These are phyloP conservation scores for Mantis religiosa DNA, from an alignment of 2,888 invertebrate genomes.

Conservation along the genomic window DNA sequence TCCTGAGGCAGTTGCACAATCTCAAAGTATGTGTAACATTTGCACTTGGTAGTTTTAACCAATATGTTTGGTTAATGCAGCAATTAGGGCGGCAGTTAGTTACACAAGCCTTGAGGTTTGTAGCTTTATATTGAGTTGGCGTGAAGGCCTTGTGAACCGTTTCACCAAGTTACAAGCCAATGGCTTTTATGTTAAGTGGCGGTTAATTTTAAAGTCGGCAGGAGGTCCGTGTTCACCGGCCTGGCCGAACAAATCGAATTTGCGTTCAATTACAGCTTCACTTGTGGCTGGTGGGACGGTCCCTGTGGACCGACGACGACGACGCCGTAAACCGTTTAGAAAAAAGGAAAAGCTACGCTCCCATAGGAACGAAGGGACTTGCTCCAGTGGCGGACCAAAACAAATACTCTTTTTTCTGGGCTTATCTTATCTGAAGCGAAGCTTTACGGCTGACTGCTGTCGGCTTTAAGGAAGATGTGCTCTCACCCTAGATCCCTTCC, in stretches of 20 bases:
- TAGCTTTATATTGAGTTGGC: background rate
- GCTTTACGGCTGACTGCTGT: background rate
- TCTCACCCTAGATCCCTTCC: background rate
- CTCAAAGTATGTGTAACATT: too few relatives aligned
- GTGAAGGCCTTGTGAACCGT: background rate
- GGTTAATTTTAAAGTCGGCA: background rate
- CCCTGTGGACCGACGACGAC: background rate
- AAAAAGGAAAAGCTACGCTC: background rate
- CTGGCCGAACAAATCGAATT: background rate
- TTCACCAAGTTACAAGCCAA: background rate
- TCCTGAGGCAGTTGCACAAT: too few relatives aligned
- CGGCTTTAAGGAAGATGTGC: background rate
- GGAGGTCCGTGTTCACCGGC: background rate
- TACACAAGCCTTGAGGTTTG: background rate
- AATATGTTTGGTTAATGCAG: too few relatives aligned
- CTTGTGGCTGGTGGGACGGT: background rate
- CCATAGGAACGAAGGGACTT: background rate
- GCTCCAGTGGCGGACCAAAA: background rate
- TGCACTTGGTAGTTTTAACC: too few relatives aligned
- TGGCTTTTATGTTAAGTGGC: background rate
- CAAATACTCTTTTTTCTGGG: background rate
- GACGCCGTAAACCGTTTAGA: background rate
- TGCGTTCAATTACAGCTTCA: background rate
- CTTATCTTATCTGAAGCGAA: background rate
- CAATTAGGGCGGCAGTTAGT: background rate